Evolutionary conservation across 2,888 invertebrate genomes (phyloP), one percentile per base, ranked within the genome.

Genomic region (Aspidiotus rigidus): DNA sequence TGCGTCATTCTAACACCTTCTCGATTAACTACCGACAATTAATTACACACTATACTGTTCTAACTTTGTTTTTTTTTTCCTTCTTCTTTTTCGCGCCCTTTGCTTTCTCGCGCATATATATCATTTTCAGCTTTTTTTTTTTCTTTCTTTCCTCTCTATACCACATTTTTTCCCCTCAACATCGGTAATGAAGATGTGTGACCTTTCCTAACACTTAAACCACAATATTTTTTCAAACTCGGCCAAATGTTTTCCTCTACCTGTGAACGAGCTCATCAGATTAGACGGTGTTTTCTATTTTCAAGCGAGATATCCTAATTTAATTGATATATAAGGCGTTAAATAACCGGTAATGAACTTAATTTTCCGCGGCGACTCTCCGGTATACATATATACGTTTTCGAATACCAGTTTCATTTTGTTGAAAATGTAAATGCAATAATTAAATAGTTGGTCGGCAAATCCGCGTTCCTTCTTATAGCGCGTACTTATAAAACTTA

Each of bases 11-110:
- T 67, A 67, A 67, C 67, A 67, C 67, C 67, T 67, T 67, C 67
- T 67, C 67, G 67, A 67, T 67, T 67, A 67, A 67, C 67, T 67
- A 67, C 67, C 53, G 67, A 67, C 67, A 53, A 67, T 67, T 67
- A 67, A 67, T 67, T 59, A 67, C 59, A 44, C 39, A 40, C 13
- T 28, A 39, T 39, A 39, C 59, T 28, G 59, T 59, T 59, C 39
- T 39, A 59, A 59, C 28, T 59, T 59, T 28, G 16, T 59, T 59
- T 28, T 59, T 59, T 59, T 28, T 39, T 28, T 28, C 10, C 16
- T 16, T 49, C n/a, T 49, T 49, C 28, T 28, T 28, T n/a, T 49
- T 28, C 59, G 8, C 16, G 16, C 59, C 56, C 17, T 55, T 55
- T 17, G 15, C 56, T 55, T 55, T 7, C n/a, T n/a, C 28, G 28